A percentile compares a stretch with the other conserved stretches of the same genome.
These are phyloP conservation scores for Halocynthia aurantium DNA, from an alignment of 23 tunicate species.

Conservation along the genomic window DNA sequence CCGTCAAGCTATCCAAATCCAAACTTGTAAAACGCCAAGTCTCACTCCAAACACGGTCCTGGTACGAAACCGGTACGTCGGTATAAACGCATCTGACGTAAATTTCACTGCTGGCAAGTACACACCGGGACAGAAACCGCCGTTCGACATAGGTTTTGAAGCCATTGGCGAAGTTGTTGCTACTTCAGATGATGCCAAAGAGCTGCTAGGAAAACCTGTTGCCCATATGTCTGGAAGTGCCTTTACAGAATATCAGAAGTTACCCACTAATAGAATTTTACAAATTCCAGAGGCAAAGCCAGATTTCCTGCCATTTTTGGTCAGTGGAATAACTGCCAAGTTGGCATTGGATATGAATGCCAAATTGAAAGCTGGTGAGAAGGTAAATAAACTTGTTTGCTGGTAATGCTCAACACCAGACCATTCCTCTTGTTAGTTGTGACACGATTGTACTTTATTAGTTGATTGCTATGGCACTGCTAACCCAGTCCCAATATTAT, in stretches of 20 bases:
- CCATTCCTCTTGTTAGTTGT: not conserved
- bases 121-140: conserved; percentile 56
- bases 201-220: conserved; percentile 57
- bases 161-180: conserved; percentile 95
- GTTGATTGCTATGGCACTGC: too few species aligned
- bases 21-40: conserved; percentile 37
- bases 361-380: conserved; percentile 48
- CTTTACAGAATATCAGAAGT: conserved; percentile 77
- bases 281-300: conserved; percentile 45
- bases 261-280: conserved; percentile 28
- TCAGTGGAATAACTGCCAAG: conserved; percentile 95
- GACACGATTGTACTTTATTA: not conserved
- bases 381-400: conserved; percentile 16
- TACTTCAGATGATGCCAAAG: conserved; percentile 39
- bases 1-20: conserved; percentile 75
- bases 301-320: conserved; percentile 68
- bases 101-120: conserved; percentile 90
- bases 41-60: conserved; percentile 34
- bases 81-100: conserved; percentile 92
- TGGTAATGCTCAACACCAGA: too few species aligned
- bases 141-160: conserved; percentile 94
- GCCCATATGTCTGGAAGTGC: conserved; percentile 86
- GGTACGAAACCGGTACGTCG: conserved; percentile 68
- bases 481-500: too few species aligned
- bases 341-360: conserved; percentile 60